Conservation (phyloP, 2,888 invertebrate genomes). For the Cheilosia urbana region DNA sequence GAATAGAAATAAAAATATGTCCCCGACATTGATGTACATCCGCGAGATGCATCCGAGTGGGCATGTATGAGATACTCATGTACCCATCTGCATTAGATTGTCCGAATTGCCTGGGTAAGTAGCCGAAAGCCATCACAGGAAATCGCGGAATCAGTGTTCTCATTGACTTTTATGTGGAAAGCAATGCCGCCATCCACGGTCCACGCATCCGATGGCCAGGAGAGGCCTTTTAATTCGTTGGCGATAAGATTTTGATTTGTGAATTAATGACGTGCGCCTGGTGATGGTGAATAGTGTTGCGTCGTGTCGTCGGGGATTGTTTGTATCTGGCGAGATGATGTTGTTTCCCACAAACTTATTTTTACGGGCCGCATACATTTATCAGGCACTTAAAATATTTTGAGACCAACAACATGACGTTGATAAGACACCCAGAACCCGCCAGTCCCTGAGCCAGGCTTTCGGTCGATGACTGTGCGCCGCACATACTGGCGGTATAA, state of each 20-base stretch:
- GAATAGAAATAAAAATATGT: constrained; percentile 46
- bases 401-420: constrained; percentile 68
- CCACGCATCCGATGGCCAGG: constrained; percentile 22
- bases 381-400: constrained; percentile 75
- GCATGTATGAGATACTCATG: constrained; percentile 22
- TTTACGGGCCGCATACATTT: constrained; percentile 66
- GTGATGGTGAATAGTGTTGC: constrained; percentile 70
- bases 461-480: constrained; percentile 43
- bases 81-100: constrained; percentile 31
- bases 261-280: constrained; percentile 73
- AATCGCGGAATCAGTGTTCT: constrained; percentile 73
- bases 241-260: constrained; percentile 74
- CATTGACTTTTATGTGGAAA: constrained; percentile 72
- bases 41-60: constrained; percentile 40
- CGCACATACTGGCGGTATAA: neutral
- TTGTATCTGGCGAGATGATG: constrained; percentile 62
- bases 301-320: constrained; percentile 45
- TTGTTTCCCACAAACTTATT: constrained; percentile 72
- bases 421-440: constrained; percentile 46
- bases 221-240: constrained; percentile 72
- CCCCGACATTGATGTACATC: constrained; percentile 50
- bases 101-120: constrained; percentile 61
- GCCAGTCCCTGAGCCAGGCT: constrained; percentile 8
- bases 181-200: constrained; percentile 37
- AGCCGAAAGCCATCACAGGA: constrained; percentile 63